Evolutionary conservation across 2,113 vertebrate genomes (phyloP).

Genomic region (Cariama cristata): DNA sequence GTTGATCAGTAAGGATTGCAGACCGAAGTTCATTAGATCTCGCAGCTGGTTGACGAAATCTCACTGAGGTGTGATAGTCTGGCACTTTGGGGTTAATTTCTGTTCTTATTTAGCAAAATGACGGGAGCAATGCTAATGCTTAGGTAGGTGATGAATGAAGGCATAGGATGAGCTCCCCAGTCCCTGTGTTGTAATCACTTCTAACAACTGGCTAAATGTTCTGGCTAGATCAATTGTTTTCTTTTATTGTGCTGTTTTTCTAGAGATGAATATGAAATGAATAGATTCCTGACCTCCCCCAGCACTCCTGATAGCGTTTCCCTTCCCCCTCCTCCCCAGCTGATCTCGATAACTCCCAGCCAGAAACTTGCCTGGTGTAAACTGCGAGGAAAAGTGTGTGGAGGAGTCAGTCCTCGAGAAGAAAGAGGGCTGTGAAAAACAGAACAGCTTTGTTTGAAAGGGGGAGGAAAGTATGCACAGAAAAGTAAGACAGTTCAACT

Average conservation of each 20-base stretch:
- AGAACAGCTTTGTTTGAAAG: constrained; percentile 80
- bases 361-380: constrained; percentile 73
- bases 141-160: background rate
- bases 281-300: constrained; percentile 73
- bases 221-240: constrained; percentile 71
- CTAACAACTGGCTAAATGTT: constrained; percentile 67
- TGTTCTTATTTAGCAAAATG: background rate
- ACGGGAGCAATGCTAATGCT: background rate
- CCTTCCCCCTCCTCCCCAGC: constrained; percentile 71
- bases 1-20: background rate
- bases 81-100: background rate
- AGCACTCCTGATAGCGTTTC: constrained; percentile 40
- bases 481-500: constrained; percentile 71
- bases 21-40: background rate
- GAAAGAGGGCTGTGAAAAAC: constrained; percentile 75
- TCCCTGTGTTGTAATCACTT: constrained; percentile 38
- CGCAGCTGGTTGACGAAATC: background rate
- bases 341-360: constrained; percentile 74
- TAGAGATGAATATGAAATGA: constrained; percentile 77
- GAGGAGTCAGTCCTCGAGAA: constrained; percentile 75
- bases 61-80: background rate
- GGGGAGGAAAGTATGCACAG: constrained; percentile 74
- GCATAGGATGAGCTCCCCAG: constrained; percentile 1
- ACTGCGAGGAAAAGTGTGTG: constrained; percentile 74
- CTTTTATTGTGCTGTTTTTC: constrained; percentile 70